These are phyloP conservation scores for Conchocele bisecta DNA, from an alignment of 2,888 invertebrate species.

Conservation along the genomic window DNA sequence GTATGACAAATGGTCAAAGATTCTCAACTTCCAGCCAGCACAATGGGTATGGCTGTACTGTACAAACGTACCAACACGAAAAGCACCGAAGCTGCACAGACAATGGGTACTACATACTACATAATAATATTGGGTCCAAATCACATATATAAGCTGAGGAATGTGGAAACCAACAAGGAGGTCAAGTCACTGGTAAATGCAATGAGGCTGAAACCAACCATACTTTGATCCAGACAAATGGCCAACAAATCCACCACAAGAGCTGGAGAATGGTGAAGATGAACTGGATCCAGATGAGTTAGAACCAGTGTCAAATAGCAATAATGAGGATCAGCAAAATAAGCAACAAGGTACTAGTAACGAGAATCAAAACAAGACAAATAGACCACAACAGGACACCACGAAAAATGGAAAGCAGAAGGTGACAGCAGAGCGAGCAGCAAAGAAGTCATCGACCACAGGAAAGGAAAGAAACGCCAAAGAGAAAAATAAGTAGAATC, in stretches of 20 bases:
- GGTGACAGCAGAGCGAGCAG: too few species aligned
- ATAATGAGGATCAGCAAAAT: too few species aligned
- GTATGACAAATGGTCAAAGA: constrained; percentile 32
- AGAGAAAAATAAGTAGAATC: too few species aligned
- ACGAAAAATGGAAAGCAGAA: too few species aligned
- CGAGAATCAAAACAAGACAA: too few species aligned
- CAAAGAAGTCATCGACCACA: too few species aligned
- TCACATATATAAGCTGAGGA: constrained; percentile 29
- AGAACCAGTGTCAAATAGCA: too few species aligned
- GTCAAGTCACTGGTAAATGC: constrained; percentile 27
- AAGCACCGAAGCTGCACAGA: constrained; percentile 27
- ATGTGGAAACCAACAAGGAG: constrained; percentile 8
- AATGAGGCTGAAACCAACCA: constrained; percentile 25
- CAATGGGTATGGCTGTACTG: constrained; percentile 42
- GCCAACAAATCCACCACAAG: constrained; percentile 35
- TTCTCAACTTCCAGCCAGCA: constrained; percentile 23
- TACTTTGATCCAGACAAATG: constrained; percentile 34
- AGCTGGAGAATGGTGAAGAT: constrained; percentile 1
- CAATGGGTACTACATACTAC: constrained; percentile 31
- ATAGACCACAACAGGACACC: too few species aligned
- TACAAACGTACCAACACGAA: constrained; percentile 27
- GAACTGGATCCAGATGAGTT: too few species aligned
- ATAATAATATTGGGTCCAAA: constrained; percentile 15
- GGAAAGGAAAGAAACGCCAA: too few species aligned
- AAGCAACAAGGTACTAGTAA: too few species aligned